phyloP scores from a whole-genome alignment of 2,113 vertebrate species.

The Lathamus discolor region DNA sequence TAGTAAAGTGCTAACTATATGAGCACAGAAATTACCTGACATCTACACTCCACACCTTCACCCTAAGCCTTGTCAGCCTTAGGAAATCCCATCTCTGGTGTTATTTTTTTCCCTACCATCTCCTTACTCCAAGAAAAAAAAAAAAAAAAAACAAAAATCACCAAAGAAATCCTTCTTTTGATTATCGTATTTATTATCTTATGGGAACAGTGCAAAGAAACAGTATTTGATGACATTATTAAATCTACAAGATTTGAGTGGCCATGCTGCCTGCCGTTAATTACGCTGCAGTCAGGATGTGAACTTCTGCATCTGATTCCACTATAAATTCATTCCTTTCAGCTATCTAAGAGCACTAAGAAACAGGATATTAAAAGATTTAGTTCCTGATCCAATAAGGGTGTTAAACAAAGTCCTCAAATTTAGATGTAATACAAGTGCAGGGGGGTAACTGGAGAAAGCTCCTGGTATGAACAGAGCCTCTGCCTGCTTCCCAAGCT shows the following conservation, averaged over 20 bases:
- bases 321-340: constrained; percentile 47
- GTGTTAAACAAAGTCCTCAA: background rate
- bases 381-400: constrained; percentile 11
- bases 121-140: background rate
- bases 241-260: background rate
- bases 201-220: background rate
- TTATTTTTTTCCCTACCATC: background rate
- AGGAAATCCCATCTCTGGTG: background rate
- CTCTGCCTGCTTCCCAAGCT: background rate
- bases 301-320: constrained; percentile 29
- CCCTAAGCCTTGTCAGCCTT: background rate
- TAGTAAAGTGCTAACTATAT: background rate
- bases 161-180: background rate
- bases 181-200: background rate
- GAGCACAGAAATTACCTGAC: background rate
- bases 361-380: constrained; percentile 67
- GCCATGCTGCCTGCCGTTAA: background rate
- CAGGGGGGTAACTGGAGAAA: background rate
- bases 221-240: constrained; percentile 32
- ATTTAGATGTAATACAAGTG: background rate
- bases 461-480: background rate
- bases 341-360: constrained; percentile 53
- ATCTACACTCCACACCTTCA: background rate
- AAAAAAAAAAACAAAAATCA: background rate
- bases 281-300: background rate